These are phyloP conservation scores for Cydia amplana DNA, from an alignment of 1,140 invertebrate genomes.

Conservation along the genomic window DNA sequence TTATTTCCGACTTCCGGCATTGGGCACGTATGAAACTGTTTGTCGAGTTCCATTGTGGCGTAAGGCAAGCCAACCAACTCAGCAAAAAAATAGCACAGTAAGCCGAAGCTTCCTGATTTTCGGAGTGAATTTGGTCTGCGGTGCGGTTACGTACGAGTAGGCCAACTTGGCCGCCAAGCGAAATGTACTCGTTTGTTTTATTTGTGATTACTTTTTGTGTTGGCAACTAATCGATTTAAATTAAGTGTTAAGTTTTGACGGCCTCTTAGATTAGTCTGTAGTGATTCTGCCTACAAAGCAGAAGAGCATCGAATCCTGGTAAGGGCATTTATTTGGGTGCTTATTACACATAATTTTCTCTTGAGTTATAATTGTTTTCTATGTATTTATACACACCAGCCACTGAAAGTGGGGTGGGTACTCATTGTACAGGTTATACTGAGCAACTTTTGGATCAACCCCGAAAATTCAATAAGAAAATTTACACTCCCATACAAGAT, in stretches of 20 bases:
- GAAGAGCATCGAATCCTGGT: too few species aligned
- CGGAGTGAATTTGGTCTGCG: slow-evolving; percentile 47
- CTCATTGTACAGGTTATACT: too few species aligned
- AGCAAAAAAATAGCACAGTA: slow-evolving; percentile 28
- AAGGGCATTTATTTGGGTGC: too few species aligned
- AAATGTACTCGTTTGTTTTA: not conserved
- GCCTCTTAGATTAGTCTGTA: too few species aligned
- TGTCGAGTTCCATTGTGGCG: slow-evolving; percentile 22
- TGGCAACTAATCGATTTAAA: not conserved
- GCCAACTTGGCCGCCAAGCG: slow-evolving; percentile 22
- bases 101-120: slow-evolving; percentile 42
- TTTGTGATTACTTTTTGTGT: not conserved
- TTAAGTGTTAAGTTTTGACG: not conserved
- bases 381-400: too few species aligned
- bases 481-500: too few species aligned
- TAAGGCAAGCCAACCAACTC: slow-evolving; percentile 7
- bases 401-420: too few species aligned
- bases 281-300: too few species aligned
- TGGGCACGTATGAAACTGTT: slow-evolving; percentile 25
- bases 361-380: too few species aligned
- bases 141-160: slow-evolving; percentile 46
- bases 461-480: too few species aligned
- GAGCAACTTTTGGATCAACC: too few species aligned
- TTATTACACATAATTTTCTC: too few species aligned
- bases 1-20: slow-evolving; percentile 16